Evolutionary conservation across 2,113 vertebrate species (phyloP).

Genomic region (Hystrix brachyura): DNA sequence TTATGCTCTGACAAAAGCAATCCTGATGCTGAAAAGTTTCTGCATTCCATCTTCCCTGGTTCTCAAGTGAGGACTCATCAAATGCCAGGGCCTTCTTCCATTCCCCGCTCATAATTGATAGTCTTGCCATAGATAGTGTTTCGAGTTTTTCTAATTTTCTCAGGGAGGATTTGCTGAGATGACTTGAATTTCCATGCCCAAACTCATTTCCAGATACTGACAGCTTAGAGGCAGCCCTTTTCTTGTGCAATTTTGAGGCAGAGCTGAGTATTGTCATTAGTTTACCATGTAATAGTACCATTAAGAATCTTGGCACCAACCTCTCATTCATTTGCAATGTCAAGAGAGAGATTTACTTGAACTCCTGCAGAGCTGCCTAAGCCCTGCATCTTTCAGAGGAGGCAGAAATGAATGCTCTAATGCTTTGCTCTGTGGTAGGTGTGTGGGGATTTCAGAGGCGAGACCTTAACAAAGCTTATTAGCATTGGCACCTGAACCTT

Average conservation of each 20-base stretch:
- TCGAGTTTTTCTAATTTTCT: constrained; percentile 65
- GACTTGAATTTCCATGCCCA: constrained; percentile 43
- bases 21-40: neutral
- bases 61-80: neutral
- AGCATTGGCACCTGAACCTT: neutral
- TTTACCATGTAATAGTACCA: constrained; percentile 49
- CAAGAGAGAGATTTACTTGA: constrained; percentile 65
- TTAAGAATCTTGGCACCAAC: constrained; percentile 71
- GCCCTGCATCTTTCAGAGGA: constrained; percentile 33
- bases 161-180: constrained; percentile 57
- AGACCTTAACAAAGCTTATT: constrained; percentile 10
- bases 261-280: constrained; percentile 64
- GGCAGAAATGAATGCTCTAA: neutral
- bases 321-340: constrained; percentile 56
- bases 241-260: constrained; percentile 58
- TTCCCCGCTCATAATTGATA: neutral
- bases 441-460: neutral
- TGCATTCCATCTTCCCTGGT: neutral
- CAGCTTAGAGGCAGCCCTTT: constrained; percentile 37
- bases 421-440: neutral
- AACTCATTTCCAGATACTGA: constrained; percentile 60
- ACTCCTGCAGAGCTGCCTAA: constrained; percentile 56
- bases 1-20: neutral
- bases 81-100: neutral
- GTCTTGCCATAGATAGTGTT: constrained; percentile 19